phyloP scores from a whole-genome alignment of 1,140 invertebrate species.

The Drosophila nigrodunni region DNA sequence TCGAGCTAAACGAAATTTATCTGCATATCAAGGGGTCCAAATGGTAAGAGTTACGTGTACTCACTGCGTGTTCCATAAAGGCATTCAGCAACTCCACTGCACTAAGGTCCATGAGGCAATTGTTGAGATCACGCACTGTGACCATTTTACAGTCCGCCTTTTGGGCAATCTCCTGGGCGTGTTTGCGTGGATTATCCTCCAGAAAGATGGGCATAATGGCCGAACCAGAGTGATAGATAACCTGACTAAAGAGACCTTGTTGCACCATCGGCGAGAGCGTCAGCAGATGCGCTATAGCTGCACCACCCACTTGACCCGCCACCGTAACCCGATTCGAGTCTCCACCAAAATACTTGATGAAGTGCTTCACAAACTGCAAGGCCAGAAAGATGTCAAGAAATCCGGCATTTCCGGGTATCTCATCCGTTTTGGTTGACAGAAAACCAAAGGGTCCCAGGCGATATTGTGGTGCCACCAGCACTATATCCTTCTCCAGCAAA shows the following conservation, averaged over 20 bases:
- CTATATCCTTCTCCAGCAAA: conserved; percentile 90
- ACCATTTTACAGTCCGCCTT: conserved; percentile 73
- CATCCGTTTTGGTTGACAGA: conserved; percentile 86
- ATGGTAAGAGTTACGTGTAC: not conserved
- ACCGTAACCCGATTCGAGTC: conserved; percentile 87
- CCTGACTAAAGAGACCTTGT: conserved; percentile 73
- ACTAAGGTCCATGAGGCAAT: conserved; percentile 73
- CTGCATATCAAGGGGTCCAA: no score
- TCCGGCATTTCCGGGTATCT: conserved; percentile 89
- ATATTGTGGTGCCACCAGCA: conserved; percentile 93
- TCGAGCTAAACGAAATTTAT: conserved; percentile 53
- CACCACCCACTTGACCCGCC: conserved; percentile 87
- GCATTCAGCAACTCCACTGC: conserved; percentile 72
- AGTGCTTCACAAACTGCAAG: conserved; percentile 87
- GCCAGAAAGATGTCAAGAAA: conserved; percentile 88
- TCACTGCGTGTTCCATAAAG: conserved; percentile 80
- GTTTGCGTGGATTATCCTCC: conserved; percentile 76
- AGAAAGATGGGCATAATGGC: conserved; percentile 82
- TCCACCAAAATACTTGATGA: conserved; percentile 89
- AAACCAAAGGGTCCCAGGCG: conserved; percentile 88
- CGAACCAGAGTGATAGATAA: conserved; percentile 82
- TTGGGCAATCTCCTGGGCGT: conserved; percentile 76
- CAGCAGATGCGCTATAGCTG: conserved; percentile 85
- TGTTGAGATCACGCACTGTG: conserved; percentile 76
- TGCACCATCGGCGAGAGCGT: conserved; percentile 84